Conservation (phyloP, 1,140 invertebrate genomes). For the Bemisia tabaci region DNA sequence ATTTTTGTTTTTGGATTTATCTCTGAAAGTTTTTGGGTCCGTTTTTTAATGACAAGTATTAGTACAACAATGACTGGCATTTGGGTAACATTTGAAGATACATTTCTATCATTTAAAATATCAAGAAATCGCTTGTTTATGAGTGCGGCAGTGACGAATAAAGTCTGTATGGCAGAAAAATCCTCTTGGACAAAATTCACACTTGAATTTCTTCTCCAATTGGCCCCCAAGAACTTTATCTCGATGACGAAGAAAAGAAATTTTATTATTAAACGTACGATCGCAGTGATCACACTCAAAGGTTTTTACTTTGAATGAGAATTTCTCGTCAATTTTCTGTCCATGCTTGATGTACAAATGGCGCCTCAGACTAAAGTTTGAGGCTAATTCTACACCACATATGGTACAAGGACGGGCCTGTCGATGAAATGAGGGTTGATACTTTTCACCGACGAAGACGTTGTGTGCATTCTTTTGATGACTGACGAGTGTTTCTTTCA, state of each 20-base stretch:
- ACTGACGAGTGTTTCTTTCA: not conserved
- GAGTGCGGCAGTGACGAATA: not conserved
- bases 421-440: not conserved
- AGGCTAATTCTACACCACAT: not conserved
- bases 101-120: no score
- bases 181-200: not conserved
- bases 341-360: not conserved
- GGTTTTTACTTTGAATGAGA: not conserved
- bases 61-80: no score
- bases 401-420: not conserved
- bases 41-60: no score
- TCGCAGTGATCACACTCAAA: not conserved
- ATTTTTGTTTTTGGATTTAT: no score
- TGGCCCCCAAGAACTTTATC: not conserved
- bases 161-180: not conserved
- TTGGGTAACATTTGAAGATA: no score
- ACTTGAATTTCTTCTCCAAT: not conserved
- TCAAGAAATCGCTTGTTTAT: not conserved
- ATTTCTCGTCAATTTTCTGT: not conserved
- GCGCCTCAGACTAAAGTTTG: not conserved
- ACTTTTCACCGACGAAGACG: not conserved
- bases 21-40: no score
- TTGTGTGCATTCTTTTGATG: not conserved
- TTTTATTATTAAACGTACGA: not conserved
- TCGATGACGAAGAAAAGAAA: not conserved